Percentiles rank a stretch among this genome's conserved stretches.
These are phyloP conservation scores for Nomia melanderi DNA, from an alignment of 1,140 invertebrate genomes.

Conservation along the genomic window DNA sequence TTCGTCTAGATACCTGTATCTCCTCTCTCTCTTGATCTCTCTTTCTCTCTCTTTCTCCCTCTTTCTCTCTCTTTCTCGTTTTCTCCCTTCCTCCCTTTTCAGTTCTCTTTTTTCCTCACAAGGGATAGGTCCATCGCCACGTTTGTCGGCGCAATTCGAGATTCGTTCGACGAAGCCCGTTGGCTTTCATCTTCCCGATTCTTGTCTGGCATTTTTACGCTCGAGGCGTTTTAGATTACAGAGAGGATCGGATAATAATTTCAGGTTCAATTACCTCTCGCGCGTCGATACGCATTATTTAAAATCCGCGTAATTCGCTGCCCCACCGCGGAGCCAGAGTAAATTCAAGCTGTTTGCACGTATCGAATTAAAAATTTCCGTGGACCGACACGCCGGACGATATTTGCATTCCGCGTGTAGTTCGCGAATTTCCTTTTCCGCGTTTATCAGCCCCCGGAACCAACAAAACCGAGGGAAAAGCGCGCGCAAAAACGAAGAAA, in stretches of 20 bases:
- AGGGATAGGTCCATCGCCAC: not conserved
- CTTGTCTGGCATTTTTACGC: conserved; percentile 18
- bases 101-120: not conserved
- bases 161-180: conserved; percentile 3
- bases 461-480: no score
- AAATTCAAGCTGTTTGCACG: conserved; percentile 44
- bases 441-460: not conserved
- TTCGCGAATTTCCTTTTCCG: conserved; percentile 5
- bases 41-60: not conserved
- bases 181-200: conserved; percentile 34
- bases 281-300: conserved; percentile 40
- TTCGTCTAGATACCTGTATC: not conserved
- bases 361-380: conserved; percentile 31
- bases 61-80: not conserved
- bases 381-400: not conserved
- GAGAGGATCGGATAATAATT: conserved; percentile 34
- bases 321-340: not conserved
- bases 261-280: conserved; percentile 42
- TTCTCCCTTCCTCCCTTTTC: not conserved
- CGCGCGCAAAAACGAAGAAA: not conserved
- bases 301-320: conserved; percentile 1
- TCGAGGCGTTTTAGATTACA: conserved; percentile 23
- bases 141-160: no score
- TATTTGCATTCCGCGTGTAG: conserved; percentile 1
- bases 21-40: not conserved